Evolutionary conservation across 2,888 invertebrate genomes (phyloP).

Genomic region (Julus scandinavius): DNA sequence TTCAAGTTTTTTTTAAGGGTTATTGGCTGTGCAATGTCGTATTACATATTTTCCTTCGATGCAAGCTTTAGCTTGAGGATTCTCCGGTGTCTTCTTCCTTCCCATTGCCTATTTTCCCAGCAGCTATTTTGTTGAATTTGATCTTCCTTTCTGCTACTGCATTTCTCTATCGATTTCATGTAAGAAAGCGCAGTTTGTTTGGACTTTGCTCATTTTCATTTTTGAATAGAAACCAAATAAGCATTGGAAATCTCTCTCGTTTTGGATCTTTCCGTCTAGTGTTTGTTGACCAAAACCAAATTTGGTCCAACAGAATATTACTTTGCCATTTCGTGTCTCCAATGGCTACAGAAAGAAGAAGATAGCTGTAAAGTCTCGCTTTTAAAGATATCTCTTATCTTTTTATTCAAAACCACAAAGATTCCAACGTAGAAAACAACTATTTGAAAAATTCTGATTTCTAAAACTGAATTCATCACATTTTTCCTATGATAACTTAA

Average conservation of each 20-base stretch:
- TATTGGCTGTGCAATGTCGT: no score
- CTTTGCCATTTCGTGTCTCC: neutral
- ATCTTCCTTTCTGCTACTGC: neutral
- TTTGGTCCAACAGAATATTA: neutral
- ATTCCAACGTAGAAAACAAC: no score
- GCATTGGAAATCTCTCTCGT: neutral
- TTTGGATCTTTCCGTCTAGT: neutral
- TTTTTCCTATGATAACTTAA: no score
- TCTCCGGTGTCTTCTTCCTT: neutral
- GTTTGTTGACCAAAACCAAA: neutral
- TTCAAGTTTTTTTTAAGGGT: no score
- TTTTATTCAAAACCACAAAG: neutral
- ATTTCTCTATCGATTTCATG: neutral
- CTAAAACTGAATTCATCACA: neutral
- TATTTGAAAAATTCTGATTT: neutral
- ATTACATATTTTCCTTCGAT: no score
- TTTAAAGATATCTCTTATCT: neutral
- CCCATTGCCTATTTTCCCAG: neutral
- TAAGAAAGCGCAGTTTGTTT: neutral
- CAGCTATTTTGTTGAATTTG: neutral
- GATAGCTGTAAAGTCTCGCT: no score
- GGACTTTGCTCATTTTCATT: neutral
- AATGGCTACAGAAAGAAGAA: neutral
- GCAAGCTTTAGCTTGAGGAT: no score
- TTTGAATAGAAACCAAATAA: constrained; percentile 2